phyloP scores from a whole-genome alignment of 2,888 invertebrate species.

The Malachius bipustulatus region DNA sequence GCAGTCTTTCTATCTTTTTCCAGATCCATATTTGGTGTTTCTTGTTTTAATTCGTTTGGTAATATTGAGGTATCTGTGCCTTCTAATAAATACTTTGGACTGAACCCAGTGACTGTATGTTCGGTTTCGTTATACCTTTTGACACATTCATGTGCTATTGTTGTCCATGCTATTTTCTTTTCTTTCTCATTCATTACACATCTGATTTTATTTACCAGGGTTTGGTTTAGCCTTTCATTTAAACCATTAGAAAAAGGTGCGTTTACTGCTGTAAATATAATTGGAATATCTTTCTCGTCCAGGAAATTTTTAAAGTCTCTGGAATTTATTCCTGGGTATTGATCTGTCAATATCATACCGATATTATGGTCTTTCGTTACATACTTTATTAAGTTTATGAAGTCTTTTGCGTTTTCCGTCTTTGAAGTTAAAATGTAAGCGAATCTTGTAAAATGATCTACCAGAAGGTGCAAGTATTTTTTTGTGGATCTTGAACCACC shows the following conservation, averaged over 20 bases:
- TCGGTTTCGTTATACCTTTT: conserved; percentile 12
- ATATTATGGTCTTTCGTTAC: conserved; percentile 17
- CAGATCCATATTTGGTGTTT: conserved; percentile 8
- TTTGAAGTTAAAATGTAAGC: conserved; percentile 23
- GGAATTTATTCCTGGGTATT: conserved; percentile 27
- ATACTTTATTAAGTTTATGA: conserved; percentile 22
- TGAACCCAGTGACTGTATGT: conserved; percentile 17
- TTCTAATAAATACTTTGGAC: conserved; percentile 22
- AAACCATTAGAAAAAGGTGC: conserved; percentile 20
- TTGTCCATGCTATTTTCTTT: conserved; percentile 20
- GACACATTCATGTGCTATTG: conserved; percentile 22
- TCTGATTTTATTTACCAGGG: conserved; percentile 21
- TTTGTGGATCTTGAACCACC: conserved; percentile 25
- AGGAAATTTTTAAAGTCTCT: conserved; percentile 24
- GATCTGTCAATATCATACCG: conserved; percentile 22
- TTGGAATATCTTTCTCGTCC: conserved; percentile 13
- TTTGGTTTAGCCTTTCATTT: conserved; percentile 22
- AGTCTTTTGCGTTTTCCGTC: conserved; percentile 22
- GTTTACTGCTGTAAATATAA: conserved; percentile 16
- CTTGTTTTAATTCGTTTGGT: conserved; percentile 15
- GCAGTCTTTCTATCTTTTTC: conserved; percentile 14
- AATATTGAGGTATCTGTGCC: conserved; percentile 17
- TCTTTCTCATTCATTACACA: conserved; percentile 20
- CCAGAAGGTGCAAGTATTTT: conserved; percentile 24
- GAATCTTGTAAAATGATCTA: conserved; percentile 24